Evolutionary conservation across 92 coral and sea anemone genomes (phyloP).

Genomic region (Parazoanthus swiftii): DNA sequence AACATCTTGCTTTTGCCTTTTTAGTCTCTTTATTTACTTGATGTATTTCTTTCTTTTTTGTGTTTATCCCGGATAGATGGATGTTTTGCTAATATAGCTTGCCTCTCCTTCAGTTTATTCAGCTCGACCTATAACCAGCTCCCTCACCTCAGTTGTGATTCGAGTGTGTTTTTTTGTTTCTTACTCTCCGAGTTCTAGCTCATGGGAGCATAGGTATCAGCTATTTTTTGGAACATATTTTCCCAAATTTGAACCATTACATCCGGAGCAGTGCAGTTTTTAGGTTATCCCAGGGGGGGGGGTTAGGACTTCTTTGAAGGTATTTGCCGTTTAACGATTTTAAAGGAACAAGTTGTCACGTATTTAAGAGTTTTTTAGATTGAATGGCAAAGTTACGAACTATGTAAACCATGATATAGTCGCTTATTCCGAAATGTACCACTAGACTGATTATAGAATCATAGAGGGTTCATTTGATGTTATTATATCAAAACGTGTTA

Average conservation of each 20-base stretch:
- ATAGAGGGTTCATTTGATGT: no score
- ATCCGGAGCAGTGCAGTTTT: constrained; percentile 43
- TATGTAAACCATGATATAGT: no score
- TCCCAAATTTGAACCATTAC: constrained; percentile 44
- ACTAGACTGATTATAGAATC: no score
- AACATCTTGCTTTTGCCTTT: constrained; percentile 35
- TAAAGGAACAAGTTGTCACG: constrained; percentile 52
- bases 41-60: constrained; percentile 21
- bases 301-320: no score
- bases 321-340: constrained; percentile 39
- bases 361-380: constrained; percentile 38
- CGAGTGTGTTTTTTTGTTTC: constrained; percentile 50
- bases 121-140: constrained; percentile 15
- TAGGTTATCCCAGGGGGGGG: constrained; percentile 29
- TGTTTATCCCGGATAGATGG: constrained; percentile 42
- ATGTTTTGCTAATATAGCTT: constrained; percentile 41
- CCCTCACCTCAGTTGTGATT: constrained; percentile 45
- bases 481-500: no score
- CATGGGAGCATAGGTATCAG: constrained; percentile 36
- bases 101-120: constrained; percentile 45
- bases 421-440: no score
- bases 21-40: constrained; percentile 19
- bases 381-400: no score
- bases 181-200: constrained; percentile 40
- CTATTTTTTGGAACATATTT: constrained; percentile 36